A percentile compares a stretch with the other conserved stretches of the same genome.
These are phyloP conservation scores for Oscarella lobularis DNA, from an alignment of 37 sponge, comb jelly and placozoan species.

Conservation along the genomic window DNA sequence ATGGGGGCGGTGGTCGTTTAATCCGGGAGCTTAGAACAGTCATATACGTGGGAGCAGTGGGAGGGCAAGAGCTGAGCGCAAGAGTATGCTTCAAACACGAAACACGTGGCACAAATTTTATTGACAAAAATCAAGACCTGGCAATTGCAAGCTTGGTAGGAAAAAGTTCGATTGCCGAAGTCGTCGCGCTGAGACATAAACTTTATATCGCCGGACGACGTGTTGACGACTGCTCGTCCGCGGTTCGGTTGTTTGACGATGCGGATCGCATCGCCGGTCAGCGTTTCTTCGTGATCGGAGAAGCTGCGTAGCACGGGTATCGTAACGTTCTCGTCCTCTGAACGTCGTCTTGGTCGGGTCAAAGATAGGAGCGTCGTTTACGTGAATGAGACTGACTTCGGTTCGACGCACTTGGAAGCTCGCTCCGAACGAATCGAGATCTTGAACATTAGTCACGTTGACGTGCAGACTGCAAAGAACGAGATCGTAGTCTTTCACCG, in stretches of 20 bases:
- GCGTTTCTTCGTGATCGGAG: constrained; percentile 57
- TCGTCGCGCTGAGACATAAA: constrained; percentile 33
- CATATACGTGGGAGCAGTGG: too few species aligned
- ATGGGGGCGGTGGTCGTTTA: too few species aligned
- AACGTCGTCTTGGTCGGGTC: neutral
- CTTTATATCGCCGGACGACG: constrained; percentile 23
- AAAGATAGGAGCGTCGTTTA: constrained; percentile 57
- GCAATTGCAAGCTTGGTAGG: constrained; percentile 65
- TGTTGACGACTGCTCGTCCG: constrained; percentile 24
- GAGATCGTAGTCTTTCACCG: constrained; percentile 46
- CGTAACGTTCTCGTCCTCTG: constrained; percentile 52
- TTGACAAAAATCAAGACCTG: too few species aligned
- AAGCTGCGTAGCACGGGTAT: constrained; percentile 41
- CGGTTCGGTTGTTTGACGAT: constrained; percentile 24
- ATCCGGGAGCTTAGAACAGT: too few species aligned
- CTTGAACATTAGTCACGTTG: too few species aligned
- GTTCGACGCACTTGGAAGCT: constrained; percentile 26
- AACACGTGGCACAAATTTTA: too few species aligned
- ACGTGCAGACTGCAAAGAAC: constrained; percentile 41
- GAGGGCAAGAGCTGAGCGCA: too few species aligned
- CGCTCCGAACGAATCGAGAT: constrained; percentile 45
- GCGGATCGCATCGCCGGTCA: constrained; percentile 32
- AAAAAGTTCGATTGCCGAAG: constrained; percentile 34
- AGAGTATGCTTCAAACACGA: too few species aligned
- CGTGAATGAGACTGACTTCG: constrained; percentile 28